Percentiles rank a stretch among this genome's conserved stretches.
These are phyloP conservation scores for Stegophylla sp. DNA, from an alignment of 2,888 invertebrate genomes.

Conservation along the genomic window DNA sequence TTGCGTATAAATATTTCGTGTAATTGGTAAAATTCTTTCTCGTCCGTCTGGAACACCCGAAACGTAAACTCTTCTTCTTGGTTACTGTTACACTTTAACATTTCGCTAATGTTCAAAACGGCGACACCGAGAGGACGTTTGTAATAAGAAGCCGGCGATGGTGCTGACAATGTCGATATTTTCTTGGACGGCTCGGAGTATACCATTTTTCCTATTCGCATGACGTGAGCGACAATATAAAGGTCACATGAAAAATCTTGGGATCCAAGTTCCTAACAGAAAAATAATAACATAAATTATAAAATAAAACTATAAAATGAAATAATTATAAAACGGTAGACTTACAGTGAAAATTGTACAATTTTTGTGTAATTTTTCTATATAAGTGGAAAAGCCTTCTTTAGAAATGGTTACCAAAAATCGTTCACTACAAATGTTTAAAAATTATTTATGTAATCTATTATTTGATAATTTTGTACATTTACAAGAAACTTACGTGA, in stretches of 20 bases:
- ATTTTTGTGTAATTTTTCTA: slow-evolving; percentile 85
- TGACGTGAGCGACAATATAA: slow-evolving; percentile 87
- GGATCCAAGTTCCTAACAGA: slow-evolving; percentile 81
- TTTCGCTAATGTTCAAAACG: slow-evolving; percentile 72
- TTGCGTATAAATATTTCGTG: slow-evolving; percentile 88
- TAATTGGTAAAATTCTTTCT: slow-evolving; percentile 88
- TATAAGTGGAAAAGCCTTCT: slow-evolving; percentile 88
- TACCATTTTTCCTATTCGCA: slow-evolving; percentile 86
- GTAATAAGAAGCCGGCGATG: slow-evolving; percentile 61
- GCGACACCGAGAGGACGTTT: slow-evolving; percentile 85
- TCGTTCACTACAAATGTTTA: slow-evolving; percentile 72
- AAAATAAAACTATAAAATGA: slow-evolving; percentile 7
- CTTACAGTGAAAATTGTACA: slow-evolving; percentile 86
- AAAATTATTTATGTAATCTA: slow-evolving; percentile 9
- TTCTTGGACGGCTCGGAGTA: slow-evolving; percentile 68
- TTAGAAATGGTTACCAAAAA: slow-evolving; percentile 88
- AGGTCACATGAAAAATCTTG: slow-evolving; percentile 84
- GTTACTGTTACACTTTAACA: slow-evolving; percentile 64
- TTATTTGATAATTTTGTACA: no score
- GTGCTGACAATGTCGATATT: slow-evolving; percentile 57
- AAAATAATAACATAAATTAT: slow-evolving; percentile 61
- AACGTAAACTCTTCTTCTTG: slow-evolving; percentile 78
- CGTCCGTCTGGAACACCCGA: slow-evolving; percentile 80
- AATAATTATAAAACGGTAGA: slow-evolving; percentile 62
- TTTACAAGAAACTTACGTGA: slow-evolving; percentile 67